Evolutionary conservation across 2,113 vertebrate genomes (phyloP), one percentile per base, ranked within the genome.

Genomic region (Rhinopomastus cyanomelas): DNA sequence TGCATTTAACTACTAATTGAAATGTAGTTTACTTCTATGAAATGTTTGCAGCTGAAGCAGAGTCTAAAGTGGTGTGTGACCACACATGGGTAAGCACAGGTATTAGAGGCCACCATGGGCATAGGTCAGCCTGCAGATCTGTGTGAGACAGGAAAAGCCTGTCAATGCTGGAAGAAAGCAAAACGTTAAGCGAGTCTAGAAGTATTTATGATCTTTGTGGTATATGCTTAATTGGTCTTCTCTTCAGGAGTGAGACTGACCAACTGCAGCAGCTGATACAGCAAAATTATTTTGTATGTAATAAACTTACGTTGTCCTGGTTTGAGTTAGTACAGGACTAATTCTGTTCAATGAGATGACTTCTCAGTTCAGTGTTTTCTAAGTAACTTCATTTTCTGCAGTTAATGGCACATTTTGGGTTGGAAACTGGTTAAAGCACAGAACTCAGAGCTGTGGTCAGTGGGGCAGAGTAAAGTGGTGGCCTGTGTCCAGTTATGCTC

Each of bases 71-170:
- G 26, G 75, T n/a, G n/a, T 83, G 89, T 78, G 92, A 94, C 67
- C 61, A 73, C 88, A 75, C 25, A 23, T 73, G 69, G 78, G 62
- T 49, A 76, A 76, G 27, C 23, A 42, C 53, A 37, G 55, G 11
- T 0, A 0, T 65, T 29, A 44, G 18, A 25, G 71, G 39, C 26
- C 36, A 36, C 26, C 1, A 0, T 12, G 13, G 25, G n/a, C 37
- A 56, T 0, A 0, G 74, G 55, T 39, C 44, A 42, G 17, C 23
- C 53, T 61, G 39, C 30, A 78, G 53, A 42, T 37, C 26, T 61
- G 29, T 51, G 42, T 46, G 46, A 83, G 26, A 36, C 0, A 4
- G 29, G 26, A 72, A 36, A 30, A 66, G 6, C 2, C 1, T 26
- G 30, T 27, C 48, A 56, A 12, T 0, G 4, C 23, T 60, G 9